Conservation (phyloP, 2,888 invertebrate species). For the Steinernema hermaphroditum region DNA sequence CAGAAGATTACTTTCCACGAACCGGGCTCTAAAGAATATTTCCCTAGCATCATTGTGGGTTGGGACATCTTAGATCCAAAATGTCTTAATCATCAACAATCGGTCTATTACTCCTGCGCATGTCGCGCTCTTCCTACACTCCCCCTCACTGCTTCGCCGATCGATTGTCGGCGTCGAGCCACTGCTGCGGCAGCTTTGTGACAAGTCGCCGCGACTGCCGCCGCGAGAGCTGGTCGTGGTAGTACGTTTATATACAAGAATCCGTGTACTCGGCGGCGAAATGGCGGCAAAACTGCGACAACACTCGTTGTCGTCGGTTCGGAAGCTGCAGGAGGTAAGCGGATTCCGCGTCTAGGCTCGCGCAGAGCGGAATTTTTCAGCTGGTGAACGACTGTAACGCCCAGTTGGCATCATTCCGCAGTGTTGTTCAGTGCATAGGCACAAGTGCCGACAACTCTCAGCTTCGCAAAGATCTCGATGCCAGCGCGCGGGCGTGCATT, state of each 20-base stretch:
- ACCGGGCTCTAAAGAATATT: no score
- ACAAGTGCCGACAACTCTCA: conserved; percentile 56
- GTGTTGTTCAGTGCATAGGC: conserved; percentile 62
- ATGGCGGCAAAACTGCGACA: conserved; percentile 55
- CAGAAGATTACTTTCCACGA: no score
- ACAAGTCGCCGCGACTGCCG: conserved; percentile 30
- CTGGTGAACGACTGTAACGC: conserved; percentile 66
- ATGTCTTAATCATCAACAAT: conserved; percentile 4
- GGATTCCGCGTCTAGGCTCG: neutral
- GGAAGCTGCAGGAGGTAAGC: conserved; percentile 62
- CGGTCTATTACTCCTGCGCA: conserved; percentile 29
- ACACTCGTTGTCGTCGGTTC: conserved; percentile 62
- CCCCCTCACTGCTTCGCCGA: conserved; percentile 28
- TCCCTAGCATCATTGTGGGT: no score
- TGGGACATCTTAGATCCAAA: neutral
- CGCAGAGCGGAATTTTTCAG: conserved; percentile 49
- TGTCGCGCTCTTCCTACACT: conserved; percentile 28
- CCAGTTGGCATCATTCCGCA: conserved; percentile 64
- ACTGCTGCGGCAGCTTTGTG: conserved; percentile 31
- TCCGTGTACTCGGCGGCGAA: neutral
- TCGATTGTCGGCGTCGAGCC: conserved; percentile 24
- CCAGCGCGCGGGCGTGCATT: conserved; percentile 55
- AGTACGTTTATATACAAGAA: conserved; percentile 19
- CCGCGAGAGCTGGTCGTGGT: conserved; percentile 31
- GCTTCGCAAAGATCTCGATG: conserved; percentile 55